Base-by-base conservation (phyloP, 2,888 invertebrate genomes). In the Chrysomela aeneicollis region DNA sequence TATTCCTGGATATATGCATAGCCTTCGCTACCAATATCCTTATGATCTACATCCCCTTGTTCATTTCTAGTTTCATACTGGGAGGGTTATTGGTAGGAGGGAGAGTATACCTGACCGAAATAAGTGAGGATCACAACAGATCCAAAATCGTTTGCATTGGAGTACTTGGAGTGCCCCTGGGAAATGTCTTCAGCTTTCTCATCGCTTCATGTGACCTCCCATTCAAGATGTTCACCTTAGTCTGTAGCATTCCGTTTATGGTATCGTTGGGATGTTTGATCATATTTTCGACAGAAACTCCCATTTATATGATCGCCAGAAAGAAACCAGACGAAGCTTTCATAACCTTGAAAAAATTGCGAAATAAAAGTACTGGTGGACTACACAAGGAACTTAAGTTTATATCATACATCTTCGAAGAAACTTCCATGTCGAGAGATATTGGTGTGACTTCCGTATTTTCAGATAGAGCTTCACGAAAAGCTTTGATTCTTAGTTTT, bases 81-180 rank as follows among this genome's bases (percentile, higher is more conserved):
- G 65, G 61, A 22, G 59, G 50, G 26, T 19, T 37, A 18, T 22
- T 8, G 17, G 52, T 57, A 12, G 65, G 61, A 26, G 15, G 89
- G 0, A 93, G 95, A 0, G 91, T 94, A 87, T 95, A 95, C 82
- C 88, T 93, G 64, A 92, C 92, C 50, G 95, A 95, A 82, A 92
- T 94, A 30, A 88, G 94, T 6, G 90, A 92, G 85, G 89, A 90
- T 62, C 89, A 90, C 30, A 87, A 90, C 15, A 85, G 96, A 64
- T 95, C 95, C 0, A 88, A 91, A 0, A 83, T 95, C 12, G 67
- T 65, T 19, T 72, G 94, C 0, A 88, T 74, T 2, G 21, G 73
- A 6, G 35, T 6, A 35, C 35, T 35, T 35, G 35, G 35, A 10
- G 12, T 35, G 8, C 35, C 35, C 2, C 9, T 35, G 2, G 35